Evolutionary conservation across 2,888 invertebrate genomes (phyloP).

Genomic region (Oasisia sp.): DNA sequence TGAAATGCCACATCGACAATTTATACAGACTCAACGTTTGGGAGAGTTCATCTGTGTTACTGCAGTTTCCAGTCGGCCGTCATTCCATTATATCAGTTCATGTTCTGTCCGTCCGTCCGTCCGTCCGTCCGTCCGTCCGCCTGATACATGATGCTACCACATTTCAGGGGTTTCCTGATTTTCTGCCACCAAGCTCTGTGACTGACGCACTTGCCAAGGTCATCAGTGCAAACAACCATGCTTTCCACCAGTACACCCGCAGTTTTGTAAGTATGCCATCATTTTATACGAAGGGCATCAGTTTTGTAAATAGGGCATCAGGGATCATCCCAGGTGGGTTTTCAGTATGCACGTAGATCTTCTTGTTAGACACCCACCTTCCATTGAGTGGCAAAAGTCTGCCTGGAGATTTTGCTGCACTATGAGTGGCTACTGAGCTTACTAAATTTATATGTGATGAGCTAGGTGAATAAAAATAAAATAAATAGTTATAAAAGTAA

Average conservation of each 20-base stretch:
- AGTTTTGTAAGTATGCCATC: slow-evolving; percentile 80
- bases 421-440: too few relatives aligned
- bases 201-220: slow-evolving; percentile 79
- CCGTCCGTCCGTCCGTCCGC: background rate
- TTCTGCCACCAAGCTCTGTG: slow-evolving; percentile 82
- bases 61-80: background rate
- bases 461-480: too few relatives aligned
- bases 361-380: too few relatives aligned
- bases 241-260: slow-evolving; percentile 91
- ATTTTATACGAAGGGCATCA: too few relatives aligned
- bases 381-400: too few relatives aligned
- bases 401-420: too few relatives aligned
- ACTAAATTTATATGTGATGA: too few relatives aligned
- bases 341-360: background rate
- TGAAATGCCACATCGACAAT: too few relatives aligned
- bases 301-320: slow-evolving; percentile 79
- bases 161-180: slow-evolving; percentile 87
- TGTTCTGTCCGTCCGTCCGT: background rate
- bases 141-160: background rate
- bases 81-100: background rate
- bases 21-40: too few relatives aligned
- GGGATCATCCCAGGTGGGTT: background rate
- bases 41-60: too few relatives aligned
- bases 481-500: too few relatives aligned
- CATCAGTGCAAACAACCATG: slow-evolving; percentile 74